A percentile compares a stretch with the other conserved stretches of the same genome.
Conservation (phyloP, 64 coral and sea anemone species). For the Exaiptasia diaphana region DNA sequence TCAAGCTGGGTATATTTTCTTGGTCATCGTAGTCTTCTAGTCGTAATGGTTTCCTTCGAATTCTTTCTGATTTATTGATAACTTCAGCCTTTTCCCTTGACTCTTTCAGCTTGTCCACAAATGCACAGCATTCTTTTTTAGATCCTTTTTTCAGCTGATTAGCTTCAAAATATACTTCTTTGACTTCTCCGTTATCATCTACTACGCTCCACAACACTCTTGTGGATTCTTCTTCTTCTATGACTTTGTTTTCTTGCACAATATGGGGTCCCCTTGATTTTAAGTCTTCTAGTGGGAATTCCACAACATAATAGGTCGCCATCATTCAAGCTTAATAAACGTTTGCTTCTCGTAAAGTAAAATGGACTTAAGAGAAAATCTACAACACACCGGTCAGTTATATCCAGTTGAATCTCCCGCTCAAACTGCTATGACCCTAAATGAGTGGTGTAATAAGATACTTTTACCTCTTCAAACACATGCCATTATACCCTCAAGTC, state of each 20-base stretch:
- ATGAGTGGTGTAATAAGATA: no score
- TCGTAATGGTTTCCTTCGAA: neutral
- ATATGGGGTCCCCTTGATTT: slow-evolving; percentile 7
- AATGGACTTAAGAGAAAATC: neutral
- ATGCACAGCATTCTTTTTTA: slow-evolving; percentile 5
- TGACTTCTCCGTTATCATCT: slow-evolving; percentile 9
- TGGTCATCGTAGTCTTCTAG: no score
- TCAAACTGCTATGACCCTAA: no score
- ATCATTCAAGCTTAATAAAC: neutral
- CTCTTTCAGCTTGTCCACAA: neutral
- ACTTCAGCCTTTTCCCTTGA: slow-evolving; percentile 15
- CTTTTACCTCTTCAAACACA: no score
- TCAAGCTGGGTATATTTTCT: no score
- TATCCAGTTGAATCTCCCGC: no score
- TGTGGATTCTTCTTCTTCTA: neutral
- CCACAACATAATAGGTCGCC: neutral
- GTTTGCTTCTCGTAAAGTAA: neutral
- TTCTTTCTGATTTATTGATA: slow-evolving; percentile 18
- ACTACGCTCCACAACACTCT: slow-evolving; percentile 13
- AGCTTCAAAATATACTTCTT: slow-evolving; percentile 31
- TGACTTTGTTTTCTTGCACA: slow-evolving; percentile 14
- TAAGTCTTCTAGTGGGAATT: slow-evolving; percentile 16
- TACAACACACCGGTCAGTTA: no score
- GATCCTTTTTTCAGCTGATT: slow-evolving; percentile 19
- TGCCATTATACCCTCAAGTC: no score